A percentile compares a stretch with the other conserved stretches of the same genome.
These are phyloP conservation scores for Hydractinia symbiolongicarpus DNA, from an alignment of 30 jellyfish, hydroid and myxozoan genomes.

Conservation along the genomic window DNA sequence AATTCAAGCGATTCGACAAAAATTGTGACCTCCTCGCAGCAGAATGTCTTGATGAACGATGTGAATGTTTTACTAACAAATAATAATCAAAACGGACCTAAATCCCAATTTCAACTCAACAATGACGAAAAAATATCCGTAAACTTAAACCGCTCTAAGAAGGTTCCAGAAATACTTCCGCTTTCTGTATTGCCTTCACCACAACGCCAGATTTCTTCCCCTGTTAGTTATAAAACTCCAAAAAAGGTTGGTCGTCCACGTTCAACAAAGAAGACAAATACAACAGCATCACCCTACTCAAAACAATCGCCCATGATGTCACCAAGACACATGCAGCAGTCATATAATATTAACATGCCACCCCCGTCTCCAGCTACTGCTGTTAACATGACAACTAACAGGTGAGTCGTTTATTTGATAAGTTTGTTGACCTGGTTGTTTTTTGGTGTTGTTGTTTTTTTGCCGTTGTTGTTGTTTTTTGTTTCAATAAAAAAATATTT, in stretches of 20 bases:
- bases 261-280: constrained; percentile 6
- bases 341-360: neutral
- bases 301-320: constrained; percentile 15
- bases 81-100: too few relatives aligned
- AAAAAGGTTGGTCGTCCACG: constrained; percentile 24
- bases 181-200: neutral
- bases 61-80: neutral
- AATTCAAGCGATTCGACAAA: neutral
- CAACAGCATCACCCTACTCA: constrained; percentile 16
- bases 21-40: neutral
- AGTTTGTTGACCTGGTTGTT: too few relatives aligned
- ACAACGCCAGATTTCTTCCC: neutral
- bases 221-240: constrained; percentile 10
- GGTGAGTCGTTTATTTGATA: too few relatives aligned
- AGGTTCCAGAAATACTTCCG: neutral
- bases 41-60: neutral
- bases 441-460: too few relatives aligned
- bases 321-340: constrained; percentile 8
- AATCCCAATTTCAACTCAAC: neutral
- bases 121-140: neutral
- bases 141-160: neutral
- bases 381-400: too few relatives aligned
- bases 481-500: too few relatives aligned
- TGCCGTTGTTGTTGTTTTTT: too few relatives aligned
- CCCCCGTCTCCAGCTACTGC: too few relatives aligned